Conservation (phyloP, 2,888 invertebrate species). For the Rotaria magnacalcarata region DNA sequence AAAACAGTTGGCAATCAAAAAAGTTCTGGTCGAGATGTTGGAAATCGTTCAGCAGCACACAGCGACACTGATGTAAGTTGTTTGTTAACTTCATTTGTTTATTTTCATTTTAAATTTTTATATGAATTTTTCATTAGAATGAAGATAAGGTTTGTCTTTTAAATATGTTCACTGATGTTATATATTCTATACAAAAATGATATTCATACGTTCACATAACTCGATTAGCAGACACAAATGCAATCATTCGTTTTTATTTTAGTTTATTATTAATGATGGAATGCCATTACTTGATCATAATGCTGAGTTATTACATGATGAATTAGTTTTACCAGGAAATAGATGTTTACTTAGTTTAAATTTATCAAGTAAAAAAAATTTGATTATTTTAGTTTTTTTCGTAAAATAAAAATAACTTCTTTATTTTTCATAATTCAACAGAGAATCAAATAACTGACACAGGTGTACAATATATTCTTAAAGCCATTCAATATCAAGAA, state of each 20-base stretch:
- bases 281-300: slow-evolving; percentile 32
- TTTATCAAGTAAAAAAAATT: slow-evolving; percentile 41
- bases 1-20: neutral
- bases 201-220: neutral
- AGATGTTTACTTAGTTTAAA: slow-evolving; percentile 42
- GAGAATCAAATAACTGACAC: neutral
- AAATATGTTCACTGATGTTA: neutral
- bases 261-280: neutral
- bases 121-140: neutral
- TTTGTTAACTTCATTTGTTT: neutral
- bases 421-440: neutral
- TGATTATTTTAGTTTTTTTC: too few relatives aligned
- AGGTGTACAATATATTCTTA: neutral
- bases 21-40: neutral
- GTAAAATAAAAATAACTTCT: too few relatives aligned
- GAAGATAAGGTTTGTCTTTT: neutral
- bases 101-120: neutral
- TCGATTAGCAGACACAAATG: too few relatives aligned
- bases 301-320: slow-evolving; percentile 39
- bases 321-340: slow-evolving; percentile 41
- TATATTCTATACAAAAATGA: neutral
- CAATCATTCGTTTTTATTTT: neutral
- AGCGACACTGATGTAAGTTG: neutral
- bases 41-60: slow-evolving; percentile 8
- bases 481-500: slow-evolving; percentile 26